A percentile compares a stretch with the other conserved stretches of the same genome.
Evolutionary conservation across 2,113 vertebrate genomes (phyloP).

Genomic region (Ramphastos sulfuratus): DNA sequence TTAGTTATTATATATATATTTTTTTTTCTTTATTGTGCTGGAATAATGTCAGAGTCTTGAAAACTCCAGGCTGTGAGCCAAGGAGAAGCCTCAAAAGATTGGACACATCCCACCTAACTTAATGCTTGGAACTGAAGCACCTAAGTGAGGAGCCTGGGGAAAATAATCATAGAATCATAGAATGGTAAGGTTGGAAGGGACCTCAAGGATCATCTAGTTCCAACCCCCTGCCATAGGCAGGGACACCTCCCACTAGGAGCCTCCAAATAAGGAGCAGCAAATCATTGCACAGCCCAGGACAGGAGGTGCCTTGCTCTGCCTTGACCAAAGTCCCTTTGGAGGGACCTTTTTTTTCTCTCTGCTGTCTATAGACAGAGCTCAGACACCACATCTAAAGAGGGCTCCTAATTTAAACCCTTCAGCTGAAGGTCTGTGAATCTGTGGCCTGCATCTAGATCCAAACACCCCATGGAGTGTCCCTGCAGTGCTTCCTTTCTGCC

Average conservation of each 20-base stretch:
- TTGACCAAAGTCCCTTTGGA: background rate
- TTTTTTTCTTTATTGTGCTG: slow-evolving; percentile 1
- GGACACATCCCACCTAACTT: background rate
- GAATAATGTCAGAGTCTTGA: background rate
- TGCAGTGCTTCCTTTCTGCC: background rate
- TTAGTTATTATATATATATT: background rate
- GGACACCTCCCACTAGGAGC: too few species aligned
- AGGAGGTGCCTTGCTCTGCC: background rate
- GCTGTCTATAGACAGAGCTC: background rate
- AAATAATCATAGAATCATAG: too few species aligned
- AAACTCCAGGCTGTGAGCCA: background rate
- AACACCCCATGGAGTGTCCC: background rate
- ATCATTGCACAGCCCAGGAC: background rate
- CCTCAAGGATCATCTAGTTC: too few species aligned
- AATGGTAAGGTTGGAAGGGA: too few species aligned
- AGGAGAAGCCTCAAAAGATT: background rate
- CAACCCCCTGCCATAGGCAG: too few species aligned
- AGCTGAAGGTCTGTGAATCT: background rate
- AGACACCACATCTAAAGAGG: background rate
- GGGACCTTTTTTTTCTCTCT: background rate
- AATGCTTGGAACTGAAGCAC: background rate
- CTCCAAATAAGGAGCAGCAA: background rate
- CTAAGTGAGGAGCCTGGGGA: background rate
- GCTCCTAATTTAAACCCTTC: background rate
- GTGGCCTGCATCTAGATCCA: background rate